These are phyloP conservation scores for Entomobrya multifasciata DNA, from an alignment of 2,888 invertebrate species.

Conservation along the genomic window DNA sequence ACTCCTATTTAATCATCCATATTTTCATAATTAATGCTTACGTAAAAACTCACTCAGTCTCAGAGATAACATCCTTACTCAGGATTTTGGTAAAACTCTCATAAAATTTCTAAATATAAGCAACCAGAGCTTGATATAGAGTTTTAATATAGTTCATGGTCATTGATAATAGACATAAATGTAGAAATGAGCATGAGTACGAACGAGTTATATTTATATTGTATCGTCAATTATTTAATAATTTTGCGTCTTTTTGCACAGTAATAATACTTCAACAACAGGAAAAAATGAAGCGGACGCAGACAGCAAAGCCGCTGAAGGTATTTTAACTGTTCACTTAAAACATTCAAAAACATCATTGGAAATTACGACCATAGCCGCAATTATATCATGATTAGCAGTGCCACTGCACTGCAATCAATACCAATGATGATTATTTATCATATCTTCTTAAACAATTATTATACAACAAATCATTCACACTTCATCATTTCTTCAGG, in stretches of 20 bases:
- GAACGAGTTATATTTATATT: not conserved
- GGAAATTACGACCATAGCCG: not conserved
- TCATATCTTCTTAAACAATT: slow-evolving; percentile 1
- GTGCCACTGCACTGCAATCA: not conserved
- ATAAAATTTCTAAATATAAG: too few species aligned
- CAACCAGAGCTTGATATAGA: too few species aligned
- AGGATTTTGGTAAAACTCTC: too few species aligned
- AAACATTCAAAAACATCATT: slow-evolving; percentile 42
- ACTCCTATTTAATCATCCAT: too few species aligned
- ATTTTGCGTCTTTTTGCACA: slow-evolving; percentile 71
- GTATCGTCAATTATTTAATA: slow-evolving; percentile 11
- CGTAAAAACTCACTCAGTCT: too few species aligned
- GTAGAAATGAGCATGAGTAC: not conserved
- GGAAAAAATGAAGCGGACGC: slow-evolving; percentile 55
- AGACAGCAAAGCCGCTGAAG: slow-evolving; percentile 58
- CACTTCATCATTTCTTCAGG: slow-evolving; percentile 45
- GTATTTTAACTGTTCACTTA: slow-evolving; percentile 40
- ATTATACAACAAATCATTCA: not conserved
- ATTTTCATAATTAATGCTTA: too few species aligned
- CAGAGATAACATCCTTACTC: too few species aligned
- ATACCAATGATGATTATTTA: not conserved
- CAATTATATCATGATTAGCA: not conserved
- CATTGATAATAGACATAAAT: too few species aligned
- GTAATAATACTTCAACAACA: slow-evolving; percentile 57
- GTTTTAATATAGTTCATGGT: not conserved